Percentiles rank a stretch among this genome's conserved stretches.
Evolutionary conservation across 23 tunicate genomes (phyloP).

Genomic region (Clavelina lepadiformis): DNA sequence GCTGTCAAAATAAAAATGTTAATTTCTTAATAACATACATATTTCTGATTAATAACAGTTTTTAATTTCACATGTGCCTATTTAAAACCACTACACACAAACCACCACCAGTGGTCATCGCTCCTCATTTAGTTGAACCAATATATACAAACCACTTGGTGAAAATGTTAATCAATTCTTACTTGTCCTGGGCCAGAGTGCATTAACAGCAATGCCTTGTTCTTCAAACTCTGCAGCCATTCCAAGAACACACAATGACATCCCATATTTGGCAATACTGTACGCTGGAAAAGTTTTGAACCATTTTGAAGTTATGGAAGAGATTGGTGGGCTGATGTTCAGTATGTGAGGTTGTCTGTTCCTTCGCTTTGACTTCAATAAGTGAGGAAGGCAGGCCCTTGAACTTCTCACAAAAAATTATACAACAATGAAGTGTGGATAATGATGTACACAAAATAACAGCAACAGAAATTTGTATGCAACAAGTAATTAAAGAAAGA

Average conservation of each 20-base stretch:
- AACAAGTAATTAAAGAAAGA: conserved; percentile 10
- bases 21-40: neutral
- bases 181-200: conserved; percentile 94
- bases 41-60: neutral
- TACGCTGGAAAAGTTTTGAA: conserved; percentile 90
- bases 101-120: conserved; percentile 70
- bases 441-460: too few species aligned
- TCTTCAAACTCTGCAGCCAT: conserved; percentile 89
- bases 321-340: conserved; percentile 93
- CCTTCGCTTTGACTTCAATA: conserved; percentile 56
- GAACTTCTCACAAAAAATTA: conserved; percentile 39
- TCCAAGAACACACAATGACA: conserved; percentile 99
- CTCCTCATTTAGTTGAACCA: conserved; percentile 49
- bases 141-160: too few species aligned
- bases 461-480: too few species aligned
- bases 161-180: conserved; percentile 70
- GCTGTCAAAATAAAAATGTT: conserved; percentile 1
- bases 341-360: conserved; percentile 95
- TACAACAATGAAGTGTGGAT: too few species aligned
- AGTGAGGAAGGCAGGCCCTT: conserved; percentile 65
- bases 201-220: conserved; percentile 90
- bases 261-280: conserved; percentile 91
- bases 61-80: conserved; percentile 21
- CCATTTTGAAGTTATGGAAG: conserved; percentile 90
- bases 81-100: conserved; percentile 72